These are phyloP conservation scores for Myotis planiceps DNA, from an alignment of 2,797 vertebrate species.

Conservation along the genomic window DNA sequence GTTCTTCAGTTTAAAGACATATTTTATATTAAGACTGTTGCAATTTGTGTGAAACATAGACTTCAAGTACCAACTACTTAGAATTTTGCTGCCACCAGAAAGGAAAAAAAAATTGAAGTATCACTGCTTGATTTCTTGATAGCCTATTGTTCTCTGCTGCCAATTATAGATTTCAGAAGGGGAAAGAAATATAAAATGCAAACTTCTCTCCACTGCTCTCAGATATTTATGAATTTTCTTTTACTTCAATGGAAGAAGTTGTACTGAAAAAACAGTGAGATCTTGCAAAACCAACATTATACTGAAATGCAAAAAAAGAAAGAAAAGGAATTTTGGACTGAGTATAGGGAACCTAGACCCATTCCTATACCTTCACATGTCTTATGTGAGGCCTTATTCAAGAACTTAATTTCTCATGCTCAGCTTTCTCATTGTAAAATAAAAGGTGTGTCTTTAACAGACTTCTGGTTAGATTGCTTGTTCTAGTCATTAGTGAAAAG, in stretches of 20 bases:
- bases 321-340: not conserved
- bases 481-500: not conserved
- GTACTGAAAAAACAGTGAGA: not conserved
- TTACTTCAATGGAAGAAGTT: conserved; percentile 17
- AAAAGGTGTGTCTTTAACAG: not conserved
- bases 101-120: conserved; percentile 74
- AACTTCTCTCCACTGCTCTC: not conserved
- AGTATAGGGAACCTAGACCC: not conserved
- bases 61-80: conserved; percentile 74
- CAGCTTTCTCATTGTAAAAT: not conserved
- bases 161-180: conserved; percentile 76
- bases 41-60: conserved; percentile 77
- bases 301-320: not conserved
- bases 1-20: conserved; percentile 70
- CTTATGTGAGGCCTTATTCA: not conserved
- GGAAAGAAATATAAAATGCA: not conserved
- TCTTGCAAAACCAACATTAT: not conserved
- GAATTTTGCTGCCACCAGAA: conserved; percentile 69
- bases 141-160: conserved; percentile 72
- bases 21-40: conserved; percentile 68
- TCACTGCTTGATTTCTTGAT: conserved; percentile 76
- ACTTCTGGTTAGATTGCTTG: not conserved
- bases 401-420: not conserved
- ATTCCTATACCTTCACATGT: not conserved
- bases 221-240: conserved; percentile 35